A percentile compares a stretch with the other conserved stretches of the same genome.
Evolutionary conservation across 2,797 vertebrate genomes (phyloP).

Genomic region (Allobates femoralis): DNA sequence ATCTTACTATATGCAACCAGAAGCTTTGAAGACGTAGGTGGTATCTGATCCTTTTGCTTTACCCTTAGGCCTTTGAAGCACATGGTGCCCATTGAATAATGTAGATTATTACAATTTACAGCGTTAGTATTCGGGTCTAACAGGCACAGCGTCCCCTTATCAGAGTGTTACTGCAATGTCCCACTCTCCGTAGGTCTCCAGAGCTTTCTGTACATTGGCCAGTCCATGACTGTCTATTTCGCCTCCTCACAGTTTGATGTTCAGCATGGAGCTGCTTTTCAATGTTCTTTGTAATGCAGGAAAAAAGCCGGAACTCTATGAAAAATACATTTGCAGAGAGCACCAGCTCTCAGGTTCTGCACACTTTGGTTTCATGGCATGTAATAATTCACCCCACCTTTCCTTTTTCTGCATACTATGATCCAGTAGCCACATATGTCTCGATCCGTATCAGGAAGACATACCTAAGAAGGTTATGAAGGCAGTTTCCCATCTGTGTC

Average conservation of each 20-base stretch:
- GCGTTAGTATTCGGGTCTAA: neutral
- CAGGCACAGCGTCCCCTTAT: neutral
- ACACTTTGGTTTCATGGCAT: neutral
- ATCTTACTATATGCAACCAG: neutral
- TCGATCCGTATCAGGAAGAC: neutral
- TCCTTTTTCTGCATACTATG: neutral
- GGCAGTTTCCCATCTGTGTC: neutral
- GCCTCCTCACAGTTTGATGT: slow-evolving; percentile 18
- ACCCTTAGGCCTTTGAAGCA: neutral
- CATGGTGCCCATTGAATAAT: neutral
- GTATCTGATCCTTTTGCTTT: neutral
- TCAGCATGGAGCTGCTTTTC: neutral
- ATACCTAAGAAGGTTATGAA: neutral
- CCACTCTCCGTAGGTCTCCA: neutral
- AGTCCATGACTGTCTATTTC: neutral
- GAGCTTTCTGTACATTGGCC: neutral
- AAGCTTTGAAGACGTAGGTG: neutral
- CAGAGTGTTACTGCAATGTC: neutral
- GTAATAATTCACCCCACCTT: slow-evolving; percentile 1
- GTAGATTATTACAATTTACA: neutral
- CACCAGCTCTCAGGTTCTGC: neutral
- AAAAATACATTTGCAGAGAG: slow-evolving; percentile 7
- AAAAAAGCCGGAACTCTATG: neutral
- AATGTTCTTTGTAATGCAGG: neutral
- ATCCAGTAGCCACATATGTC: neutral